Evolutionary conservation across 2,797 vertebrate genomes (phyloP), one percentile per base, ranked within the genome.

Genomic region (Siniperca scherzeri): DNA sequence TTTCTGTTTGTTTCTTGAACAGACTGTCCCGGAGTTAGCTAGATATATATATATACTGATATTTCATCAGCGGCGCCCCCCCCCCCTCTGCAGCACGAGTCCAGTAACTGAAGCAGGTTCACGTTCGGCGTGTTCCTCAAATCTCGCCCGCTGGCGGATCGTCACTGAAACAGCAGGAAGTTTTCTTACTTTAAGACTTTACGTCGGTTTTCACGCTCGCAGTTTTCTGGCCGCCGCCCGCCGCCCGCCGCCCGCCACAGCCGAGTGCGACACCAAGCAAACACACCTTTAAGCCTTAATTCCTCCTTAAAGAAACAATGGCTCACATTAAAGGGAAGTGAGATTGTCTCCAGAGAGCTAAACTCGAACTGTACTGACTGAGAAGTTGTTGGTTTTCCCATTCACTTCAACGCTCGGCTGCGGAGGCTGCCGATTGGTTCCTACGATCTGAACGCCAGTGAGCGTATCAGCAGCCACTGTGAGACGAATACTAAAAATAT

Each of bases 81-180:
- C 33, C 33, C 33, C 4, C 33, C 33, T 33, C 33, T 33, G 33
- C 4, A 33, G 33, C 33, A 33, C 33, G 2, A 2, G 33, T 33
- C 33, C 33, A 33, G 33, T 33, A 33, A 33, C 33, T 33, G 4
- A 33, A 33, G 33, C 38, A 30, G 19, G 27, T 46, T 46, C 17
- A n/a, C 12, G 27, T 33, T 69, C 61, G 42, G 21, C 8, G 2
- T 59, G 77, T 67, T 88, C 72, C 82, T 85, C 87, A 78, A 27
- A 87, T 79, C 78, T 64, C 17, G 8, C 70, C 48, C 9, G 40
- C 27, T 1, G 36, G 57, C 70, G 76, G 83, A 60, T 40, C 14
- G 25, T 87, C 86, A 90, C 21, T 42, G 52, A 78, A 90, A 74
- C 84, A 73, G 48, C 65, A 61, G 52, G 56, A 60, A 52, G 36